Evolutionary conservation across 2,888 invertebrate genomes (phyloP), one percentile per base, ranked within the genome.

Genomic region (Prosapia bicincta): DNA sequence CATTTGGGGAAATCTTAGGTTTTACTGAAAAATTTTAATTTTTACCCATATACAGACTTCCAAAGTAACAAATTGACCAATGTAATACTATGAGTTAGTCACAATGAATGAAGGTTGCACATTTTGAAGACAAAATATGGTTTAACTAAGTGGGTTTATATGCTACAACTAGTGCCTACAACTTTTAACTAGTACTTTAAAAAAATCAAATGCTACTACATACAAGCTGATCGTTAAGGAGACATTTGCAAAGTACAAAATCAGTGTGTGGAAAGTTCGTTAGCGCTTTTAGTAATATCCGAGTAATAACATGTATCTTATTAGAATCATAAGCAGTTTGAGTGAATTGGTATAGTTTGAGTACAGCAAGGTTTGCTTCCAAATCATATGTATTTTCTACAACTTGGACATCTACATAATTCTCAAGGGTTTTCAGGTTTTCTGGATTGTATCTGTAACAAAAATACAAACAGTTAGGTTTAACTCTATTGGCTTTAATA

Each of bases 191-290:
- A n/a, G 25, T 66, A n/a, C 15, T 68, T 26, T 68, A 20, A 15
- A 72, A 68, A 82, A 84, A 83, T 83, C 15, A 71, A n/a, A n/a
- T n/a, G n/a, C n/a, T n/a, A n/a, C n/a, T 69, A 83, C 84, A 83
- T 83, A 90, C 90, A 83, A 89, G 89, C 81, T 89, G 88, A 76
- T 95, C 94, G 79, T 95, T 92, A 77, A 99, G 88, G 75, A 99
- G 89, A 85, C 98, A 99, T 86, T 99, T 99, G 87, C 99, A 99
- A 79, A 99, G 88, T 69, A 97, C 96, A 84, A 99, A 98, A 86
- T 99, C 99, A 9, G 98, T 96, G 83, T 98, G 97, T 0, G 99
- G 99, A 81, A 99, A 90, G 85, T 98, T 98, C 10, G 99, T 98
- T 66, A 99, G 87, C 1, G 98, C 97, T 85, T 99, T 99, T 80